Evolutionary conservation across 2,888 invertebrate species (phyloP).

Genomic region (Arctia plantaginis): DNA sequence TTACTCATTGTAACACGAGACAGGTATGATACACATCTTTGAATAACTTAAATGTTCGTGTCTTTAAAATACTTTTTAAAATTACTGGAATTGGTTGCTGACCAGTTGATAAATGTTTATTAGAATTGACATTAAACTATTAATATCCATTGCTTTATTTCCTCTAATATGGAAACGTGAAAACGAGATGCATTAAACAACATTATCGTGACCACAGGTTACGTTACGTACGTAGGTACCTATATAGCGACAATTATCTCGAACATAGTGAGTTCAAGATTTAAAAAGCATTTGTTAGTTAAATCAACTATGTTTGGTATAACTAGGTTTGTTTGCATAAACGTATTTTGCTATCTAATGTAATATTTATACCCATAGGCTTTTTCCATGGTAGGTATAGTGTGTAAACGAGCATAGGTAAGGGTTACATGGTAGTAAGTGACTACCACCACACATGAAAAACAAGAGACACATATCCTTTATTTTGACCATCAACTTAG

Average conservation of each 20-base stretch:
- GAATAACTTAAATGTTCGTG: constrained; percentile 49
- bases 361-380: no score
- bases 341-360: neutral
- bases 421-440: no score
- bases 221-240: neutral
- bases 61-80: constrained; percentile 48
- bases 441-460: no score
- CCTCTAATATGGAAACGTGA: neutral
- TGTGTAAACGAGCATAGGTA: no score
- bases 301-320: neutral
- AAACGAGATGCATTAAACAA: neutral
- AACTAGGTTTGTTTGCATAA: neutral
- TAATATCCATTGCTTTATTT: neutral
- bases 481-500: no score
- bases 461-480: no score
- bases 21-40: constrained; percentile 65
- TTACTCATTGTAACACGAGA: constrained; percentile 73
- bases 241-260: neutral
- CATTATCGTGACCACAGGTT: neutral
- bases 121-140: neutral
- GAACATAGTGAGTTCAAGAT: neutral
- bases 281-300: neutral
- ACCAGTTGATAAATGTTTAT: constrained; percentile 11
- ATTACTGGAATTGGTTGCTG: constrained; percentile 30
- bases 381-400: no score